These are phyloP conservation scores for Leptinotarsa defecta DNA, from an alignment of 1,140 invertebrate species.

Conservation along the genomic window DNA sequence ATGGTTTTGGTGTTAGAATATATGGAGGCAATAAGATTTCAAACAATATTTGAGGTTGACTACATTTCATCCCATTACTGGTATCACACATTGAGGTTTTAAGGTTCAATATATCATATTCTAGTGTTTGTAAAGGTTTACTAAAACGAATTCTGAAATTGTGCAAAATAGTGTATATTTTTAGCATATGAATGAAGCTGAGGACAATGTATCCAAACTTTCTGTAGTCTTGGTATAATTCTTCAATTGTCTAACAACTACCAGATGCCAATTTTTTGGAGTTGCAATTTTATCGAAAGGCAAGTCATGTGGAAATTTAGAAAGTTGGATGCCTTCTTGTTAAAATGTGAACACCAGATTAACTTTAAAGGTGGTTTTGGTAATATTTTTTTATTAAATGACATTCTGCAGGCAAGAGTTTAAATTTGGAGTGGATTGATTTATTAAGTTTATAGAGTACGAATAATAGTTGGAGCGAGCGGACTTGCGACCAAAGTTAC, in stretches of 20 bases:
- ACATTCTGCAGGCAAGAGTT: too few species aligned
- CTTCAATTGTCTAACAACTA: neutral
- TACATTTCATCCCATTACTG: neutral
- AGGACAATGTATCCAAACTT: neutral
- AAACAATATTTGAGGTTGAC: neutral
- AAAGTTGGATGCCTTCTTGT: too few species aligned
- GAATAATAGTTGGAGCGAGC: too few species aligned
- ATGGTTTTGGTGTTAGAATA: neutral
- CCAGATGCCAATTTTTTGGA: too few species aligned
- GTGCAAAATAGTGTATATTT: neutral
- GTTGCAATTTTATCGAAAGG: too few species aligned
- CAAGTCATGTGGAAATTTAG: too few species aligned
- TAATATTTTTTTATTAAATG: too few species aligned
- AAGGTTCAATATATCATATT: conserved; percentile 4
- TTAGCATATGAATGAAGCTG: neutral
- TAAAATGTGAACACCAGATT: too few species aligned
- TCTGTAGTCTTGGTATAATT: neutral
- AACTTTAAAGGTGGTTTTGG: too few species aligned
- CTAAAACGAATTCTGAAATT: neutral
- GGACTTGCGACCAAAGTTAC: too few species aligned
- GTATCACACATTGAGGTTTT: neutral
- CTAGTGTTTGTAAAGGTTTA: neutral
- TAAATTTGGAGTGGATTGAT: too few species aligned
- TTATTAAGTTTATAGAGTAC: too few species aligned
- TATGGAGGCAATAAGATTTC: neutral